Conservation (phyloP, 2,888 invertebrate species). For the Creontiades dilutus region DNA sequence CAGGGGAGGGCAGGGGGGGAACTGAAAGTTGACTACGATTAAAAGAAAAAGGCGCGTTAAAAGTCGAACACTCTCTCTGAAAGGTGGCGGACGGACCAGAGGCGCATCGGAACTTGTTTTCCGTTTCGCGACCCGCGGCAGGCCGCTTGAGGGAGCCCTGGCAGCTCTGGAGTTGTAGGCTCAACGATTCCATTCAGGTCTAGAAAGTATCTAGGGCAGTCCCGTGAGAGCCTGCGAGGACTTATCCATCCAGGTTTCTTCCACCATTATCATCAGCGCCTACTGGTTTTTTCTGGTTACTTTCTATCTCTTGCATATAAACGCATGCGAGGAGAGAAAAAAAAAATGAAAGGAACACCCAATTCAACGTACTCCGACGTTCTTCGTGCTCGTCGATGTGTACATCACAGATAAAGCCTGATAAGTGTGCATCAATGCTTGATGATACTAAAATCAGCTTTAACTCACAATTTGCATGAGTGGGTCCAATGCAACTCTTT, state of each 20-base stretch:
- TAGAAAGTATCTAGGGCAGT: conserved; percentile 43
- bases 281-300: conserved; percentile 22
- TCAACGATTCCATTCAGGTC: not conserved
- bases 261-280: conserved; percentile 43
- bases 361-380: not conserved
- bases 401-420: no score
- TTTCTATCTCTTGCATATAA: conserved; percentile 23
- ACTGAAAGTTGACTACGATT: conserved; percentile 48
- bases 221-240: conserved; percentile 47
- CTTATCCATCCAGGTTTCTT: conserved; percentile 43
- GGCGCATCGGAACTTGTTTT: conserved; percentile 46
- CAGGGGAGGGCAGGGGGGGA: conserved; percentile 13
- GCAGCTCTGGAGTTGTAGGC: not conserved
- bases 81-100: conserved; percentile 13
- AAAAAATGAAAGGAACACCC: conserved; percentile 2
- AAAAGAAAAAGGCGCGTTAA: conserved; percentile 45
- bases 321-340: not conserved
- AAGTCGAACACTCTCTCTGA: conserved; percentile 51
- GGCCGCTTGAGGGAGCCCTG: not conserved
- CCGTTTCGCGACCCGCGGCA: not conserved
- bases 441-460: no score
- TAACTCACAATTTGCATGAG: no score
- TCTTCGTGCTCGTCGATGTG: no score
- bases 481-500: no score
- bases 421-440: no score